Base-by-base conservation (phyloP, 2,888 invertebrate genomes). In the Synergus laeviventris region DNA sequence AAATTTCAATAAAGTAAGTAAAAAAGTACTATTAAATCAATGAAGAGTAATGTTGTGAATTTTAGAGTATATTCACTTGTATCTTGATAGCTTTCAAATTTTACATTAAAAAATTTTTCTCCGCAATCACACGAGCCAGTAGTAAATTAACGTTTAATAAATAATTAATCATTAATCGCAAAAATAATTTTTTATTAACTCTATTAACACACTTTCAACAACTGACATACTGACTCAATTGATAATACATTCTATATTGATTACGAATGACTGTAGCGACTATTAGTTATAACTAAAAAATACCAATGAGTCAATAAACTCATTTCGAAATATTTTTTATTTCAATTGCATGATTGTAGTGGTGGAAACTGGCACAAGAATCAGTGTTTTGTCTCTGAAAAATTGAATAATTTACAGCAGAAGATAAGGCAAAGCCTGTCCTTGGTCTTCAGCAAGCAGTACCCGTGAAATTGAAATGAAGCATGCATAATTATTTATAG, bases 401-500 rank as follows among this genome's bases (percentile, higher is more conserved):
- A 70, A 49, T 70, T 8, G n/a, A 49, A 36, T 31, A 49, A 49
- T 49, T n/a, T 49, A n/a, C 16, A 49, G 31, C n/a, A 45, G 31
- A 31, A 45, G 70, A 70, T 70, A 70, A 31, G 49, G 16, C 49
- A 9, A 70, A 2, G 70, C 36, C 49, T 31, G 49, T 31, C 49
- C 61, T 49, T 45, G 74, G 60, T 74, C 39, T 42, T 64, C 56
- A 74, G 59, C 49, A 74, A 74, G 73, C 62, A 75, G 45, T 38
- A 74, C 36, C 75, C 74, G 54, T 54, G 62, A 74, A 73, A 61
- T 42, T 62, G 24, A 62, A 42, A 31, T 74, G 36, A 21, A 54
- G 38, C 21, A 60, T 42, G 31, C 77, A 42, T 76, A 80, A 77
- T 80, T 74, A 80, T 73, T 76, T 74, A 73, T 74, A 76, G 77